Evolutionary conservation across 2,113 vertebrate species (phyloP).

Genomic region (Galbula dea): DNA sequence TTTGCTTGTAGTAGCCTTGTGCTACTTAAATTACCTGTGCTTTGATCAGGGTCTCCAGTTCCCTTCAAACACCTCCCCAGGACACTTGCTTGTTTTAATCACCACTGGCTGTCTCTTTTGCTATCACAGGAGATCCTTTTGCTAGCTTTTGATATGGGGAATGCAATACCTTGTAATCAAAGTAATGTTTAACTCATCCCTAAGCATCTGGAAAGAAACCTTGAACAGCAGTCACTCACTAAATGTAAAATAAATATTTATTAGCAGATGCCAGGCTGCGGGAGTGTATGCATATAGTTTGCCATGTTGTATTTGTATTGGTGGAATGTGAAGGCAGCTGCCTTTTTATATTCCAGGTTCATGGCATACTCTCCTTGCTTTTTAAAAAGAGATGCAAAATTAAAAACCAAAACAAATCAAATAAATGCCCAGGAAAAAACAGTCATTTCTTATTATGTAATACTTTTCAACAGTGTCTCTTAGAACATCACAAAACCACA

Average conservation of each 20-base stretch:
- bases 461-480: background rate
- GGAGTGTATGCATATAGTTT: background rate
- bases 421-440: background rate
- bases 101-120: background rate
- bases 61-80: conserved; percentile 12
- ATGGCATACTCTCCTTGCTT: background rate
- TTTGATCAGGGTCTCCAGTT: conserved; percentile 16
- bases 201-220: background rate
- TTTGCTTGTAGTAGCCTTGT: background rate
- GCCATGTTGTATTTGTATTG: background rate
- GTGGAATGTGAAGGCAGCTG: background rate
- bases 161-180: background rate
- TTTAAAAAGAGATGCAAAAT: background rate
- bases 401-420: background rate
- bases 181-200: background rate
- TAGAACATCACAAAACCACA: background rate
- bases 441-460: background rate
- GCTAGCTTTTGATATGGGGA: conserved; percentile 5
- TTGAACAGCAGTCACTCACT: background rate
- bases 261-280: background rate
- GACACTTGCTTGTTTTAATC: conserved; percentile 26
- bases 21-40: background rate
- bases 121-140: conserved; percentile 22
- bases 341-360: background rate
- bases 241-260: background rate